Evolutionary conservation across 2,888 invertebrate genomes (phyloP), one percentile per base, ranked within the genome.

Genomic region (Orthosia incerta): DNA sequence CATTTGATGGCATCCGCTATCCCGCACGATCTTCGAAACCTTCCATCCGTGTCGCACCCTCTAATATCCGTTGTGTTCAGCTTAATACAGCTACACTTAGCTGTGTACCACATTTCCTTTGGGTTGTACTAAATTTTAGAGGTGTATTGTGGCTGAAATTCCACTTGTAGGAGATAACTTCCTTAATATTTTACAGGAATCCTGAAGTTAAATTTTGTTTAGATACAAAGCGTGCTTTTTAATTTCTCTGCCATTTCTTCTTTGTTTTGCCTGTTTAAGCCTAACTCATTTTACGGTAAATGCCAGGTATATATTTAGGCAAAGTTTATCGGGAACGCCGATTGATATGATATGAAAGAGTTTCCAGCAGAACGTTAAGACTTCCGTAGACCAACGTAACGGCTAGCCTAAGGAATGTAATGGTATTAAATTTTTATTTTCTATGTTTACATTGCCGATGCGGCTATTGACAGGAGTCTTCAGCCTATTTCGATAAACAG

Each of bases 1-100:
- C 72, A 76, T 79, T 83, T 76, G 64, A 78, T 66, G 73, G 76
- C 70, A 86, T 86, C 71, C 70, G 76, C 79, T 82, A 82, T 76
- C 80, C 80, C 71, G 71, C 73, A 69, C 80, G 82, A 86, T 86
- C 78, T 84, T 63, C 26, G 73, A 48, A 80, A 72, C 68, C 73
- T 46, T 55, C 56, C 63, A 71, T 68, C 67, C 78, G 76, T 84
- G 61, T 82, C 74, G 73, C 76, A 65, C 57, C 74, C 53, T 63
- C 74, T 80, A 84, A 86, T 86, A 86, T 86, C 85, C 86, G 86
- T 50, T 82, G 63, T 77, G 65, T 80, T 80, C 76, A 67, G 71
- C 53, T 51, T 48, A 53, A 65, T 56, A 51, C 18, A 51, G 46
- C 66, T 50, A 50, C 23, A 60, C 45, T 64, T 60, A 55, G 55